Base-by-base conservation (phyloP, 2,113 vertebrate species). In the Ochotona princeps region DNA sequence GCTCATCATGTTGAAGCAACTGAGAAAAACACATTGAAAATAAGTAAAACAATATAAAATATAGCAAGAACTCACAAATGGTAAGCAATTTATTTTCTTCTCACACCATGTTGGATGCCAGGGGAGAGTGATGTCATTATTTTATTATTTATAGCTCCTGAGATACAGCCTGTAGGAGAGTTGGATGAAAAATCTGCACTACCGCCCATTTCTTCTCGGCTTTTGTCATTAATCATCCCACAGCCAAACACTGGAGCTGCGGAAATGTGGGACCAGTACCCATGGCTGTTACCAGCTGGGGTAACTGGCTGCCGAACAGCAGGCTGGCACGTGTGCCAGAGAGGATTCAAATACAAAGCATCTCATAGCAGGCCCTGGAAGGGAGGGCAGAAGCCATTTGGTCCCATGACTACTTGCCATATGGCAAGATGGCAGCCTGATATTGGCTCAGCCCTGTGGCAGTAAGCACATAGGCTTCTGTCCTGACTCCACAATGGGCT, bases 91-190 rank as follows among this genome's bases (percentile, higher is more conserved):
- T 92, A 65, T 90, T 91, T 94, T 94, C 79, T 65, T 69, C 80
- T 85, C 86, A 74, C 75, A 54, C 91, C 86, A 90, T 90, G 74
- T 82, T 93, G 94, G 80, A 88, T 66, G 44, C 20, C 66, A 78
- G 91, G 82, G 89, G 82, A 81, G 57, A 93, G 69, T 23, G 70
- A 95, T 88, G 91, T 83, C 87, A 94, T 86, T 94, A 79, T 92
- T 93, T 94, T 74, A 90, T 94, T 94, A 93, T 95, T 96, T 94
- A 91, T 87, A 93, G 69, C 83, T 32, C 49, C 69, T 84, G 91
- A 70, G 93, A 79, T 30, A 57, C 30, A 75, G 91, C 91, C 93
- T 6, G 70, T 90, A 7, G n/a, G 74, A 82, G 89, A 72, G 57
- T 93, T 94, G 91, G 95, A 93, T 35, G 86, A 90, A 26, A n/a